Evolutionary conservation across 2,888 invertebrate genomes (phyloP).

Genomic region (Villa cingulata): DNA sequence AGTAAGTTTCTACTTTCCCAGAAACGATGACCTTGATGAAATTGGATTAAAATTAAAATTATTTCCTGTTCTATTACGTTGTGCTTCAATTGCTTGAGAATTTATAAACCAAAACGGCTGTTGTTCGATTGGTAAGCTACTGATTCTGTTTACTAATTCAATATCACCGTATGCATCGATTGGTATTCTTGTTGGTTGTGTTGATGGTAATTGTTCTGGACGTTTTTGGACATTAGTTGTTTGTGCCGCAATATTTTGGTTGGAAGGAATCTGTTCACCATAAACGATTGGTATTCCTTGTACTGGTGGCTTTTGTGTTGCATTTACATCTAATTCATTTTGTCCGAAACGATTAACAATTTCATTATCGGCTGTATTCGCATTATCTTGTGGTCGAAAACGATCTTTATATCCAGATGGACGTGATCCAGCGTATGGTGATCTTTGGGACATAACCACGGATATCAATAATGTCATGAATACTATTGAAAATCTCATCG

Average conservation of each 20-base stretch:
- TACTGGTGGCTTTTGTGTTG: conserved; percentile 22
- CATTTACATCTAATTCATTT: conserved; percentile 21
- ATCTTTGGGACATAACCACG: conserved; percentile 38
- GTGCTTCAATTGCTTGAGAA: conserved; percentile 48
- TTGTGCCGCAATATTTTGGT: not conserved
- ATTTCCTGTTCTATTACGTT: conserved; percentile 31
- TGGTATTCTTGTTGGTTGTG: conserved; percentile 37
- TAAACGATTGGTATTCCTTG: conserved; percentile 22
- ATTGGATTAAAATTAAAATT: conserved; percentile 10
- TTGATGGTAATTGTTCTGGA: not conserved
- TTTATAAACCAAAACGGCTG: conserved; percentile 63
- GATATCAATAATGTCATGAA: not conserved
- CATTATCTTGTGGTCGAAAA: conserved; percentile 23
- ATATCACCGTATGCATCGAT: conserved; percentile 52
- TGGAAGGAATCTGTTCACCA: conserved; percentile 12
- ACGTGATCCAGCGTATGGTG: conserved; percentile 47
- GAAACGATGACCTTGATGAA: conserved; percentile 22
- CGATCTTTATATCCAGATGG: conserved; percentile 48
- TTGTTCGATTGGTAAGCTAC: conserved; percentile 49
- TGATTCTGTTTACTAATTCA: conserved; percentile 47
- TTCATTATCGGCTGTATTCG: conserved; percentile 13
- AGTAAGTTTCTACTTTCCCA: conserved; percentile 17
- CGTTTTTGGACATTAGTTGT: not conserved
- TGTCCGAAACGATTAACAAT: conserved; percentile 42
- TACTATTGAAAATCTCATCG: not conserved